A percentile compares a stretch with the other conserved stretches of the same genome.
These are phyloP conservation scores for Drepana arcuata DNA, from an alignment of 1,140 invertebrate species.

Conservation along the genomic window DNA sequence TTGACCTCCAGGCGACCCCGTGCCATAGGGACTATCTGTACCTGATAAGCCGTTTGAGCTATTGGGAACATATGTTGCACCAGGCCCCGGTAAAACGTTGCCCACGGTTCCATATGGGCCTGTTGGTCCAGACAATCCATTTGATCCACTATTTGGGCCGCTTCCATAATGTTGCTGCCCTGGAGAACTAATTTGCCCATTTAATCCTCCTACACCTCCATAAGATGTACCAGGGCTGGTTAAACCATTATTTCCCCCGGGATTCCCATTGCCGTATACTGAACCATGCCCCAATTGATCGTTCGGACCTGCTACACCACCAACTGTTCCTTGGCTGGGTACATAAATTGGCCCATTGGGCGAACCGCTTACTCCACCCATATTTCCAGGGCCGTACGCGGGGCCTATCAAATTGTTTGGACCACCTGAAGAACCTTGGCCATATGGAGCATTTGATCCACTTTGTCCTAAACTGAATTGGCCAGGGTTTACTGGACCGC, in stretches of 20 bases:
- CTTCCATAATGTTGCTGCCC: too few species aligned
- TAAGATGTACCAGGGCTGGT: not conserved
- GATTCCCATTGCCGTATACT: too few species aligned
- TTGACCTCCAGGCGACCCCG: not conserved
- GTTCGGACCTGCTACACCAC: too few species aligned
- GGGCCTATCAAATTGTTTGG: too few species aligned
- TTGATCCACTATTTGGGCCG: not conserved
- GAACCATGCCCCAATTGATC: too few species aligned
- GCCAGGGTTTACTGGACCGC: too few species aligned
- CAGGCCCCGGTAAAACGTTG: not conserved
- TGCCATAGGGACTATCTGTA: not conserved
- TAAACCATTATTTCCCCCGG: not conserved
- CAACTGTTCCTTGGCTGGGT: too few species aligned
- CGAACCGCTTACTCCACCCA: too few species aligned
- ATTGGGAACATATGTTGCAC: slow-evolving; percentile 5
- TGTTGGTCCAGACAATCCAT: not conserved
- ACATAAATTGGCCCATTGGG: too few species aligned
- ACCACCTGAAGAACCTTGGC: not conserved
- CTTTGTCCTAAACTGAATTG: too few species aligned
- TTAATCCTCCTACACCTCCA: not conserved
- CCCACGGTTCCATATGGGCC: slow-evolving; percentile 4
- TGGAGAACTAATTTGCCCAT: not conserved
- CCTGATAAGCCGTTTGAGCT: too few species aligned
- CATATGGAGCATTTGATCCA: not conserved
- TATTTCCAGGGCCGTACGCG: too few species aligned